Evolutionary conservation across 2,888 invertebrate genomes (phyloP).

Genomic region (Buathra laborator): DNA sequence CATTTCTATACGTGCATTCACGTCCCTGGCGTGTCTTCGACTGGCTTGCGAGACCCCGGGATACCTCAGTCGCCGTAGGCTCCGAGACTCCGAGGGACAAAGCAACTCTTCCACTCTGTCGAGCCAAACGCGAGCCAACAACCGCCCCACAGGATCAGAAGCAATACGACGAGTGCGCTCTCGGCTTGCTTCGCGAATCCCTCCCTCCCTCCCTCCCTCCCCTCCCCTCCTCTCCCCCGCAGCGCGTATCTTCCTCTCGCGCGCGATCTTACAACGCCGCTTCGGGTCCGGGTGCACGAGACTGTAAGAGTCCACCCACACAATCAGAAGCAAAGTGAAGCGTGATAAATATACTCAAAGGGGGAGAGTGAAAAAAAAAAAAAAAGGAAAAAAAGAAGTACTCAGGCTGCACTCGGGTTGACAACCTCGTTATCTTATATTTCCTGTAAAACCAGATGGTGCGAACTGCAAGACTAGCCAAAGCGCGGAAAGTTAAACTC

Average conservation of each 20-base stretch:
- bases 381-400: not conserved
- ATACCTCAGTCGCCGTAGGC: slow-evolving; percentile 12
- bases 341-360: slow-evolving; percentile 39
- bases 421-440: slow-evolving; percentile 34
- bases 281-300: slow-evolving; percentile 10
- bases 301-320: slow-evolving; percentile 29
- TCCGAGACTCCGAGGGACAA: slow-evolving; percentile 37
- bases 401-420: slow-evolving; percentile 17
- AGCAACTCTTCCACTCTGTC: slow-evolving; percentile 33
- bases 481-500: not conserved
- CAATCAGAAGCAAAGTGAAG: slow-evolving; percentile 32
- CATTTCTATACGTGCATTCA: slow-evolving; percentile 12
- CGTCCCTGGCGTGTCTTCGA: slow-evolving; percentile 7
- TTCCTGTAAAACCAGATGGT: slow-evolving; percentile 29
- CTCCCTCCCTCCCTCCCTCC: too few relatives aligned
- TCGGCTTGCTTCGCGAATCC: slow-evolving; percentile 7
- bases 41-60: not conserved
- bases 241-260: not conserved
- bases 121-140: slow-evolving; percentile 23
- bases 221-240: not conserved
- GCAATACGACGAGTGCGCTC: slow-evolving; percentile 1
- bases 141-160: slow-evolving; percentile 20
- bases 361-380: not conserved
- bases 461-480: not conserved
- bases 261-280: not conserved